phyloP scores from a whole-genome alignment of 2,888 invertebrate genomes.

The Labia minor region DNA sequence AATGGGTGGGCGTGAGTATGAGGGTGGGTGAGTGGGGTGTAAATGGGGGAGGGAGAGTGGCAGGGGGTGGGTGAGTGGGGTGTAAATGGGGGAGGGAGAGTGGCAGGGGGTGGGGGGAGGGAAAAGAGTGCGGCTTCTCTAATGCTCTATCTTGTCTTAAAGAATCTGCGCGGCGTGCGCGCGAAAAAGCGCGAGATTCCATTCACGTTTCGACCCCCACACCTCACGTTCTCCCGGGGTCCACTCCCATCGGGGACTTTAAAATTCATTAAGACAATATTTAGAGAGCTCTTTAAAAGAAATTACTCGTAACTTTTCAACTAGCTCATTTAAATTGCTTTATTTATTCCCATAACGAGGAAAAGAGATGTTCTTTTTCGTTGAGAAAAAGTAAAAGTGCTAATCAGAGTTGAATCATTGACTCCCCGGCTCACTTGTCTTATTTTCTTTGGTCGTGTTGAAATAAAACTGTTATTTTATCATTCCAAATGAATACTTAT shows the following conservation, averaged over 20 bases:
- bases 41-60: too few species aligned
- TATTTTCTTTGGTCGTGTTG: not conserved
- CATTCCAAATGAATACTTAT: not conserved
- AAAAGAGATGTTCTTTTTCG: slow-evolving; percentile 13
- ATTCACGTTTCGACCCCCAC: not conserved
- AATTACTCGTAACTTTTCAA: slow-evolving; percentile 13
- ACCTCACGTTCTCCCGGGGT: not conserved
- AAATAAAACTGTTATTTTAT: slow-evolving; percentile 4
- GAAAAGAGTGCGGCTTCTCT: not conserved
- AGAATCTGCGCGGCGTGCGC: slow-evolving; percentile 1
- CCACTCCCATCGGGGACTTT: slow-evolving; percentile 2
- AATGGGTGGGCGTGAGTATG: too few species aligned
- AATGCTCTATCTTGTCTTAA: slow-evolving; percentile 2
- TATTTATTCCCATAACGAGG: slow-evolving; percentile 3
- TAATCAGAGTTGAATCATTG: slow-evolving; percentile 8
- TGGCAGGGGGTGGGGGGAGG: not conserved
- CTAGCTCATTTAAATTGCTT: slow-evolving; percentile 13
- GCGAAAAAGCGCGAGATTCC: slow-evolving; percentile 13
- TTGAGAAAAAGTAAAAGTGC: slow-evolving; percentile 4
- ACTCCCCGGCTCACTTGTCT: slow-evolving; percentile 1
- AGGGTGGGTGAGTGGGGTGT: too few species aligned
- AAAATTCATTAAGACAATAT: slow-evolving; percentile 13
- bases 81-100: too few species aligned
- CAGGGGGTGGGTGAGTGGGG: too few species aligned
- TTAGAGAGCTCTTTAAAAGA: slow-evolving; percentile 13